Evolutionary conservation across 2,113 vertebrate genomes (phyloP), one percentile per base, ranked within the genome.

Genomic region (Jacana jacana): DNA sequence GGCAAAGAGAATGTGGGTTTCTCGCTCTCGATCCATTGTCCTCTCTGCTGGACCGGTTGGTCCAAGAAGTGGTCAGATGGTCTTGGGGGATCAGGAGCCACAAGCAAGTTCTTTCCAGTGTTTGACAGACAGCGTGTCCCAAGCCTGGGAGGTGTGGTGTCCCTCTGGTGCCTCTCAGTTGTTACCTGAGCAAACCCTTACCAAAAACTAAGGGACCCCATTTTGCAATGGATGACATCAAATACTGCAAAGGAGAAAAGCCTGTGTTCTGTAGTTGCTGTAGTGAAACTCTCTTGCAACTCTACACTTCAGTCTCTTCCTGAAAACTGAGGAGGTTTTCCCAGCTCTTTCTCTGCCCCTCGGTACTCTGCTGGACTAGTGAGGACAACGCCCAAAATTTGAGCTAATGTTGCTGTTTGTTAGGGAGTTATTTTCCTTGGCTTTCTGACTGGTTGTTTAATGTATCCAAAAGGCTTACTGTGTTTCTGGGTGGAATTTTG

Each of bases 81-180:
- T 76, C 54, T 70, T 1, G 1, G 37, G 72, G 64, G 15, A 58
- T 73, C 40, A 25, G 54, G 51, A 54, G 17, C 63, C 4, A 1
- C 46, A 33, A 18, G 51, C 2, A 2, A 31, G 37, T 46, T 87
- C 39, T 44, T 69, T 31, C 35, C 33, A 57, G 60, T 1, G 0
- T 37, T 90, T 61, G 61, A 69, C 33, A 40, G 54, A 19, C 0
- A 1, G 15, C 1, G 2, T 0, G 4, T 65, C 37, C 40, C 0
- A 5, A 51, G 12, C 16, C 30, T 81, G 51, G 48, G 28, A 73
- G 27, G 18, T 57, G 52, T 30, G 44, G 22, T 75, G 28, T 33
- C 24, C 33, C 48, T 10, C 42, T 55, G 33, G 28, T 35, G 40
- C 40, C 57, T 60, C 19, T 42, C 22, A 7, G 55, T 12, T 81